phyloP scores from a whole-genome alignment of 2,113 vertebrate species.

The Sardina pilchardus region DNA sequence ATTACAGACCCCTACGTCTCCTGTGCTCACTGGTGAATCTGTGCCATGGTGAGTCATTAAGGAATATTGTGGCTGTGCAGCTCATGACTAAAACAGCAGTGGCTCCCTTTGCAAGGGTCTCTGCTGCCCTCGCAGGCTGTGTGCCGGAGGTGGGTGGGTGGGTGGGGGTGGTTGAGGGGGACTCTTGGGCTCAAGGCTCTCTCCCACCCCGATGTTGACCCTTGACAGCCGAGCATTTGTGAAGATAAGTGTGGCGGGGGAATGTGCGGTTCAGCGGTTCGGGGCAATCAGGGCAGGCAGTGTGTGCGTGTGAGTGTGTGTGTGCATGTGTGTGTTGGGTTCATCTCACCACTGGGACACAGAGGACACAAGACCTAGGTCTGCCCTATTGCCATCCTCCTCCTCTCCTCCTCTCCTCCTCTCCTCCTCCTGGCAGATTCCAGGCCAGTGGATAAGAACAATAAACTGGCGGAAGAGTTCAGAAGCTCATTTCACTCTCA shows the following conservation, averaged over 20 bases:
- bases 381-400: background rate
- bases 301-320: background rate
- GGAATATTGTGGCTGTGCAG: constrained; percentile 8
- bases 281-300: constrained; percentile 42
- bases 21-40: constrained; percentile 37
- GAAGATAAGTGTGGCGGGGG: constrained; percentile 64
- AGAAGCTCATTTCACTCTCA: background rate
- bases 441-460: constrained; percentile 28
- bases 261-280: constrained; percentile 54
- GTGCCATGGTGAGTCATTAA: constrained; percentile 28
- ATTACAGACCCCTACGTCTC: constrained; percentile 54
- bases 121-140: constrained; percentile 4
- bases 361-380: constrained; percentile 23
- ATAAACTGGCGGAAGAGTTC: constrained; percentile 16
- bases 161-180: background rate
- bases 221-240: constrained; percentile 62
- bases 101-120: constrained; percentile 22
- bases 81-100: constrained; percentile 48
- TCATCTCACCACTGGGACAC: background rate
- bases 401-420: background rate
- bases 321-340: background rate
- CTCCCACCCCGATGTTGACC: constrained; percentile 56
- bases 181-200: background rate
- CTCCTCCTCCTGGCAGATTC: constrained; percentile 19
- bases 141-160: constrained; percentile 15